Evolutionary conservation across 1,140 invertebrate species (phyloP).

Genomic region (Drosophila watanabei): DNA sequence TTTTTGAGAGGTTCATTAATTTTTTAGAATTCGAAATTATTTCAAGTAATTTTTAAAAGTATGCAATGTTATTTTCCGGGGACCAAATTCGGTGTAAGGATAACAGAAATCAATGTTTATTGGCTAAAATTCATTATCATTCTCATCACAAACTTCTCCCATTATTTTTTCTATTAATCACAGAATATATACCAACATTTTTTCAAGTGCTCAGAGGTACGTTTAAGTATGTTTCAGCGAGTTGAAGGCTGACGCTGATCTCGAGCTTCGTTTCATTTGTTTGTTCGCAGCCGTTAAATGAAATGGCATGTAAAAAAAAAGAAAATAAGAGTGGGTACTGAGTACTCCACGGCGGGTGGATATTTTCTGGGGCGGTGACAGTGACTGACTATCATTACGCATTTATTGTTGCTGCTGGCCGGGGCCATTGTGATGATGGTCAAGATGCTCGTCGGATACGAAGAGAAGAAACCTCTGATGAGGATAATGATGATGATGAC

Average conservation of each 20-base stretch:
- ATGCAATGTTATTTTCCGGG: neutral
- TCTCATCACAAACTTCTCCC: neutral
- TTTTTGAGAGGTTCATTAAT: neutral
- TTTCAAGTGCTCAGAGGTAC: conserved; percentile 6
- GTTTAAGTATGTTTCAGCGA: conserved; percentile 28
- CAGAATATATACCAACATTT: neutral
- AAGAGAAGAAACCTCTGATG: conserved; percentile 31
- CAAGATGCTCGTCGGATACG: conserved; percentile 50
- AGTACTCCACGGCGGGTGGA: neutral
- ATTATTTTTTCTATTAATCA: neutral
- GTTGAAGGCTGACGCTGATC: conserved; percentile 36
- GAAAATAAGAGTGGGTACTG: neutral
- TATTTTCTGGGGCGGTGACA: conserved; percentile 46
- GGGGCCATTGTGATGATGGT: conserved; percentile 51
- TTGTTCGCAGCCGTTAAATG: conserved; percentile 80
- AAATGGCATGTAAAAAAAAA: conserved; percentile 69
- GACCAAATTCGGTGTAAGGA: neutral
- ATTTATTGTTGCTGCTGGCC: conserved; percentile 68
- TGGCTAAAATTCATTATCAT: neutral
- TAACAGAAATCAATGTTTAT: neutral
- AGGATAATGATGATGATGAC: conserved; percentile 42
- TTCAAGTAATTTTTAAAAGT: neutral
- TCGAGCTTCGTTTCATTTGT: conserved; percentile 69
- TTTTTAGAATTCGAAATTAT: neutral
- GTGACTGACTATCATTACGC: conserved; percentile 79